A percentile compares a stretch with the other conserved stretches of the same genome.
Conservation (phyloP, 35 echinoderm and acorn worm species). For the Ophioderma brevispina region DNA sequence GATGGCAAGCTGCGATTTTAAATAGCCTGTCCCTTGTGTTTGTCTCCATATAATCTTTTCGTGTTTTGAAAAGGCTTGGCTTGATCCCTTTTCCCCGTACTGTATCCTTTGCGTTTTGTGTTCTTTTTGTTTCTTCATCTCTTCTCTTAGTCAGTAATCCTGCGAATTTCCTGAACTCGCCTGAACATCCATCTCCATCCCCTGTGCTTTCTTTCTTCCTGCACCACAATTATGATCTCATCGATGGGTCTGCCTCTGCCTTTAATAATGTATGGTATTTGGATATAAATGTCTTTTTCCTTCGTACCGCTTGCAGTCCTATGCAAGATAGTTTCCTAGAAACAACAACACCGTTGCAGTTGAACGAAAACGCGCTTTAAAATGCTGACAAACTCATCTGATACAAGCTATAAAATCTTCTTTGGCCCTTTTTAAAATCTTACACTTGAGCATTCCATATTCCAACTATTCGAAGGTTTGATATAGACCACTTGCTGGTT, state of each 20-base stretch:
- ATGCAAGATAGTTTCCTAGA: not conserved
- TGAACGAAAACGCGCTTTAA: not conserved
- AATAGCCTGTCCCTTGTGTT: too few relatives aligned
- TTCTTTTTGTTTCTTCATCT: not conserved
- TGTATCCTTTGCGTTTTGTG: not conserved
- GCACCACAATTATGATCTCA: not conserved
- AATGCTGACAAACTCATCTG: not conserved
- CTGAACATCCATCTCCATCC: not conserved
- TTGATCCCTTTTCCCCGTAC: not conserved
- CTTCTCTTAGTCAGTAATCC: not conserved
- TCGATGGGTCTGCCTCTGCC: not conserved
- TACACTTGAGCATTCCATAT: not conserved
- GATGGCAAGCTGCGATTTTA: not conserved
- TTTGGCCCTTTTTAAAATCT: not conserved
- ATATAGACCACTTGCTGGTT: not conserved
- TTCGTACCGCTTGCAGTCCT: not conserved
- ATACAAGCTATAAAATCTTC: slow-evolving; percentile 8
- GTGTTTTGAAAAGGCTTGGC: not conserved
- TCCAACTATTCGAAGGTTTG: not conserved
- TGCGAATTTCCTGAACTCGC: not conserved
- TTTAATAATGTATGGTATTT: not conserved
- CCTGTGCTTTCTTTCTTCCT: not conserved
- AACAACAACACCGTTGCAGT: not conserved
- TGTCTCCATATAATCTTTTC: not conserved
- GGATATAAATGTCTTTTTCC: not conserved